Percentiles rank a stretch among this genome's conserved stretches.
phyloP scores from a whole-genome alignment of 2,797 vertebrate species.

The Holocentrus rufus region DNA sequence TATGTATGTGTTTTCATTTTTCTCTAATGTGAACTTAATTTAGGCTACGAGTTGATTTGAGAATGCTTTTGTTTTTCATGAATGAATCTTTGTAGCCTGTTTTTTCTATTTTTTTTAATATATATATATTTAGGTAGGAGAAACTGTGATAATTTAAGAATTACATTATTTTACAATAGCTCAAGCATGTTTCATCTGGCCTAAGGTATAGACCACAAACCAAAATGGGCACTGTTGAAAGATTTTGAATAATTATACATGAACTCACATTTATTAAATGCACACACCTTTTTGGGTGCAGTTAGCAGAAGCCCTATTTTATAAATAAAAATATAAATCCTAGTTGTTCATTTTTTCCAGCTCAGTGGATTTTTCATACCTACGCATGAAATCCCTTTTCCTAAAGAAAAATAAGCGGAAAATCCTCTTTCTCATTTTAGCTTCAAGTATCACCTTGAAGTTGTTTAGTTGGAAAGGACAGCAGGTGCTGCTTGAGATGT shows the following conservation, averaged over 20 bases:
- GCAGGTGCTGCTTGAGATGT: slow-evolving; percentile 41
- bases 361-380: slow-evolving; percentile 41
- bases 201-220: slow-evolving; percentile 27
- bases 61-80: slow-evolving; percentile 60
- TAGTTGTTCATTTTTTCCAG: slow-evolving; percentile 26
- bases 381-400: slow-evolving; percentile 58
- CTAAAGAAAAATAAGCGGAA: slow-evolving; percentile 46
- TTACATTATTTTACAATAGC: slow-evolving; percentile 23
- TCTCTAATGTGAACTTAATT: slow-evolving; percentile 28
- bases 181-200: slow-evolving; percentile 67
- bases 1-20: slow-evolving; percentile 39
- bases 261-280: slow-evolving; percentile 38
- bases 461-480: slow-evolving; percentile 38
- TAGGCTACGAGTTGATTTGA: slow-evolving; percentile 58
- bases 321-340: slow-evolving; percentile 22
- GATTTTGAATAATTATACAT: slow-evolving; percentile 48
- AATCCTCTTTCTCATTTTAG: slow-evolving; percentile 35
- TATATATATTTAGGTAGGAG: slow-evolving; percentile 37
- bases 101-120: slow-evolving; percentile 72
- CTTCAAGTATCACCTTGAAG: slow-evolving; percentile 39
- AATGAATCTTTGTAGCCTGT: slow-evolving; percentile 53
- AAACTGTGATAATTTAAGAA: slow-evolving; percentile 37
- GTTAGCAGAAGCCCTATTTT: slow-evolving; percentile 33
- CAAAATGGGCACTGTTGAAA: slow-evolving; percentile 40
- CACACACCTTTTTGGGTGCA: slow-evolving; percentile 35